Evolutionary conservation across 2,888 invertebrate genomes (phyloP), one percentile per base, ranked within the genome.

Genomic region (Cyclophora albipunctata): DNA sequence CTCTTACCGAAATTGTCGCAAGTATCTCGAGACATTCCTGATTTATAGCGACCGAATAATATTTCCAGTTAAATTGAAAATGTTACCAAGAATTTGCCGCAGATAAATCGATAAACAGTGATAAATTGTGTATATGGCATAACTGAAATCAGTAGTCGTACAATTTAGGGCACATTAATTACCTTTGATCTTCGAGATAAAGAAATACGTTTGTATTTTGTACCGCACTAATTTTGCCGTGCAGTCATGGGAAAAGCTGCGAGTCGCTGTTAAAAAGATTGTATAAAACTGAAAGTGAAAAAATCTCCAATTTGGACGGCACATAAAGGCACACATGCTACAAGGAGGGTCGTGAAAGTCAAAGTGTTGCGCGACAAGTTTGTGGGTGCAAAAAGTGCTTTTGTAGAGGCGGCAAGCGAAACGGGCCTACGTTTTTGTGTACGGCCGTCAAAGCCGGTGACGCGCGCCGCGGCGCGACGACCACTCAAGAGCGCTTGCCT

Each of bases 371-470:
- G 71, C 73, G 75, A 78, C 78, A 78, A 75, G 75, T 76, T 75
- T 66, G 66, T 66, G 67, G 52, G 62, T 66, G 71, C 77, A 84
- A 84, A 85, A 86, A 85, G 75, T 63, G 64, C 66, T 70, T 73
- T 77, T 74, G 75, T 77, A 69, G 77, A 68, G 69, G 73, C 79
- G 73, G 79, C 75, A 70, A 67, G 78, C 78, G 81, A 80, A 78
- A 81, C 81, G 78, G 73, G 73, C 71, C 69, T 66, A 69, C 68
- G 79, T 85, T 86, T 87, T 87, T 87, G 81, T 78, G 59, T 48
- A 67, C 63, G 63, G 67, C 76, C 78, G 76, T 81, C 84, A 82
- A 84, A 81, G 80, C 73, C 77, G 75, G 75, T 80, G 85, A 84
- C 81, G 81, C 79, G 76, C 73, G 73, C 69, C 78, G 76, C 73